Base-by-base conservation (phyloP, 37 sponge, comb jelly and placozoan species). In the Halisarca cf. caerulea region DNA sequence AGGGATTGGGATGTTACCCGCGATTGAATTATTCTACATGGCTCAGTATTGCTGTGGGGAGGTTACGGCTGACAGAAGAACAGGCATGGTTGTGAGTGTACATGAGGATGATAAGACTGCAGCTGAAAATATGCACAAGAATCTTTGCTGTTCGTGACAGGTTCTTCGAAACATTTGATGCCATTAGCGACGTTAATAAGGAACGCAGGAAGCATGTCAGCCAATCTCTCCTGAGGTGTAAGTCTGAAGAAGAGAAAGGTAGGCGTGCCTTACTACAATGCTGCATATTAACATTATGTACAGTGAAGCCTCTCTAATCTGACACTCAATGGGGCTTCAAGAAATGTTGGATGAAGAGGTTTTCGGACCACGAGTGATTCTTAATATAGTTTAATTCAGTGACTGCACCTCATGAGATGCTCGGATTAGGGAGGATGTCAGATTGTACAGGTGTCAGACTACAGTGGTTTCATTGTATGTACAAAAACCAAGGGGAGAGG, bases 91-190 rank as follows among this genome's bases (percentile, higher is more conserved):
- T 89, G 90, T 89, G 44, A 83, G 93, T 89, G 0, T 2, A n/a
- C n/a, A n/a, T n/a, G n/a, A n/a, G n/a, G n/a, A n/a, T n/a, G n/a
- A n/a, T n/a, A n/a, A n/a, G n/a, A n/a, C n/a, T 58, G 9, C 53
- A 20, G 51, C 51, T 14, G 51, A 14, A 11, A 47, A 11, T 47
- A 11, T 47, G 6, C 11, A 47, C 51, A n/a, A n/a, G n/a, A n/a
- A n/a, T n/a, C n/a, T n/a, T n/a, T n/a, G n/a, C n/a, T n/a, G 4
- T 28, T 6, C 30, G 64, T 62, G 18, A 15, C 57, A 91, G 92
- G 59, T 91, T 80, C 40, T 91, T 91, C 78, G 92, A 91, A 40
- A 88, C 89, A 0, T 91, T 91, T 85, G 92, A 91, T 64, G 79
- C 85, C 1, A 68, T 91, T 2, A 84, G 82, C 85, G 86, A 88